Evolutionary conservation across 2,797 vertebrate species (phyloP), one percentile per base, ranked within the genome.

Genomic region (Aeoliscus strigatus): DNA sequence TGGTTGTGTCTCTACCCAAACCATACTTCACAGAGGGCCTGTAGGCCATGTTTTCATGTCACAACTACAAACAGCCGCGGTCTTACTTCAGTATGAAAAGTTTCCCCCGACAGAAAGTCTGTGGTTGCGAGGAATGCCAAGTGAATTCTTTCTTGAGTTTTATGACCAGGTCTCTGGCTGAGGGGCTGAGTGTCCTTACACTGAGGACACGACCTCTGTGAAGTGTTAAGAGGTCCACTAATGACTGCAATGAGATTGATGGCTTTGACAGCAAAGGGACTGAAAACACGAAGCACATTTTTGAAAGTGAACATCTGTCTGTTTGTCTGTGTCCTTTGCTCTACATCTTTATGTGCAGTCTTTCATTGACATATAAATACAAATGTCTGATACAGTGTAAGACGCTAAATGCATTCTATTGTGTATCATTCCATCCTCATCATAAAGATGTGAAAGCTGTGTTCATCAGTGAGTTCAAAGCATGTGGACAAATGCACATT

Each of bases 131-230:
- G 66, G 70, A 87, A 87, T 86, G 58, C 66, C 62, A 55, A 73
- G 53, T 58, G 66, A 82, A 87, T 86, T 86, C 83, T 73, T 84
- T 71, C 54, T 40, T 30, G 12, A 52, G 48, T 73, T 88, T 87
- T 86, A 84, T 79, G 75, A 83, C 64, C 44, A 54, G 49, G 55
- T 58, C 77, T 77, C 55, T 70, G 60, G 53, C 63, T 63, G 47
- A 54, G 60, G 61, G 75, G 53, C 63, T 63, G 47, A 54, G 60
- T 60, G 75, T 75, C 58, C 52, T 72, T 75, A 70, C 63, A 67
- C 70, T 51, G 56, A 81, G 83, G 81, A 83, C 78, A 42, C 77
- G 84, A 88, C 79, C 82, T 77, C 55, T 61, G 49, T 34, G 30
- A 60, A 79, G 70, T 77, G 78, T 75, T 60, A 63, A 80, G 74